phyloP scores from a whole-genome alignment of 1,140 invertebrate species.

The Drosophila quadrilineata region DNA sequence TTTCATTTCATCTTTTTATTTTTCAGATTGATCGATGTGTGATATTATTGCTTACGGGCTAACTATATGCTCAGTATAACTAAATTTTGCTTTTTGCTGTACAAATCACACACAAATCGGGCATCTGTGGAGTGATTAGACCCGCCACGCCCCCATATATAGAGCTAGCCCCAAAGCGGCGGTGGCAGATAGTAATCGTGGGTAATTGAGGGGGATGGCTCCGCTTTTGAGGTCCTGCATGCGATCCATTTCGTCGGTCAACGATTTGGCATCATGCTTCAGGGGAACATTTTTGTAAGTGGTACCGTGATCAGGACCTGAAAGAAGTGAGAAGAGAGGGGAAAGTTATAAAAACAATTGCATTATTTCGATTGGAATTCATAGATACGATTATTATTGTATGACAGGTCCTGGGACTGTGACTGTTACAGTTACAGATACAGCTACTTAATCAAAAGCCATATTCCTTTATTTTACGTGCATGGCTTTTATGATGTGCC shows the following conservation, averaged over 20 bases:
- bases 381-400: conserved; percentile 15
- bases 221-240: conserved; percentile 62
- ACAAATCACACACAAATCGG: conserved; percentile 38
- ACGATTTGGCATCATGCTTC: conserved; percentile 71
- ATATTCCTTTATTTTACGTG: conserved; percentile 45
- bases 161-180: neutral
- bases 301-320: conserved; percentile 67
- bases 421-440: too few relatives aligned
- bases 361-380: conserved; percentile 3
- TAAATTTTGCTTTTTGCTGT: conserved; percentile 36
- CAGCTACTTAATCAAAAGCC: conserved; percentile 62
- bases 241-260: conserved; percentile 67
- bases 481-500: conserved; percentile 50
- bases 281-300: conserved; percentile 54
- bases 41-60: conserved; percentile 48
- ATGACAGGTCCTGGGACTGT: conserved; percentile 31
- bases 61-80: conserved; percentile 40
- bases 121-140: conserved; percentile 28
- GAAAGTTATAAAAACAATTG: conserved; percentile 1
- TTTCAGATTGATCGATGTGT: conserved; percentile 37
- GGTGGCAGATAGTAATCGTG: neutral
- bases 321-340: conserved; percentile 14
- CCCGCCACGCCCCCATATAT: conserved; percentile 42
- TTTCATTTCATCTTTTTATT: conserved; percentile 1
- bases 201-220: neutral